Conservation (phyloP, 2,888 invertebrate species). For the Zygaena filipendulae region DNA sequence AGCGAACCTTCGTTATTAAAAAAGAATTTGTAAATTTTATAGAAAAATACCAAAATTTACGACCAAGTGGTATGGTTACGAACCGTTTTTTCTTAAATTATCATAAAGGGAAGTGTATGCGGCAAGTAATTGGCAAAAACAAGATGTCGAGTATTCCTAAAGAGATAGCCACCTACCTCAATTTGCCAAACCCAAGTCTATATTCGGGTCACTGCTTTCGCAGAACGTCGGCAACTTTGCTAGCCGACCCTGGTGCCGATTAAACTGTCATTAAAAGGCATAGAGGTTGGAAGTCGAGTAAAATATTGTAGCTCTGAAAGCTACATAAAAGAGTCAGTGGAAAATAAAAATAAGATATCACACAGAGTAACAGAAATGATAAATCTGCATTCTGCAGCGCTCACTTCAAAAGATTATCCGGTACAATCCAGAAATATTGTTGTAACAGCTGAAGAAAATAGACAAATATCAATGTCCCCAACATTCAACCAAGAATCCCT, state of each 20-base stretch:
- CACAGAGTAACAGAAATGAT: background rate
- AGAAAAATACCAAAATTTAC: constrained; percentile 9
- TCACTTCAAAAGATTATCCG: no score
- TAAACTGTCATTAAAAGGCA: background rate
- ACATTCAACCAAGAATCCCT: no score
- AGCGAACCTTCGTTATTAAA: constrained; percentile 2
- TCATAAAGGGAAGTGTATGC: constrained; percentile 11
- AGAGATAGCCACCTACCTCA: constrained; percentile 11
- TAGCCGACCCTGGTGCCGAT: background rate
- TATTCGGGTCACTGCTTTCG: constrained; percentile 7
- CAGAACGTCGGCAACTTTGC: background rate
- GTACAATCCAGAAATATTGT: no score
- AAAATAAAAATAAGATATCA: background rate
- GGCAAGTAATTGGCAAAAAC: constrained; percentile 10
- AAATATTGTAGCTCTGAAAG: background rate
- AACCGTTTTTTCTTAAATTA: constrained; percentile 11
- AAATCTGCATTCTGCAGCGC: background rate
- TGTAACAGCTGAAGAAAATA: no score
- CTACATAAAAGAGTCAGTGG: background rate
- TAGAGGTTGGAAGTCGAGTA: background rate
- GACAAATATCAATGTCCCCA: no score
- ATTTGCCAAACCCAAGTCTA: constrained; percentile 1
- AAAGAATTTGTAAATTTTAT: constrained; percentile 6
- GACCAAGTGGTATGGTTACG: constrained; percentile 5
- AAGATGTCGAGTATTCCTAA: constrained; percentile 11